Evolutionary conservation across 2,888 invertebrate species (phyloP), one percentile per base, ranked within the genome.

Genomic region (Lapara coniferarum): DNA sequence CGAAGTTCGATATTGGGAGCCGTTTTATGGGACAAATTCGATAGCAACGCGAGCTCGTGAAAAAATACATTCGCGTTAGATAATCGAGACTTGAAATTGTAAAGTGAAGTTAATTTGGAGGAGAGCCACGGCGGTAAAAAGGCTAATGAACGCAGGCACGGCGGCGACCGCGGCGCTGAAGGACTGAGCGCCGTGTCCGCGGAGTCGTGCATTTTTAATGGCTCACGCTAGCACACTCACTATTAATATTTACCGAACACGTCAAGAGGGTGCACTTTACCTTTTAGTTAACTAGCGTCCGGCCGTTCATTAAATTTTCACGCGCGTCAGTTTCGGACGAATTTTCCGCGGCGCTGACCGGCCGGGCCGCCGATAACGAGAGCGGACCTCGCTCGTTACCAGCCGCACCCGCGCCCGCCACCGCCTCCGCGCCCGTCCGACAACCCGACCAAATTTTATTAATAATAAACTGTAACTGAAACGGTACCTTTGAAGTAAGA

Each of bases 301-400:
- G 91, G 92, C 91, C 90, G 93, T 93, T 93, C 93, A 93, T 93
- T 93, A 93, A 93, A 93, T 93, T 93, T 93, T 93, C 93, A 93
- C 93, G 93, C 93, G 93, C 93, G 93, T 93, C 93, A 92, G 93
- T 93, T 93, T 93, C 89, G 92, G 92, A 86, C 90, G 86, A 93
- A 93, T 92, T 93, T 93, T 93, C 93, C 93, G 93, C 93, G 91
- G 92, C 89, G 90, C 87, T 91, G 92, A 88, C 90, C 89, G 92
- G 87, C 85, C 87, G 85, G 87, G 83, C 85, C 81, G 85, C 89
- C 90, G 87, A 86, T 88, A 88, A 88, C 88, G 86, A 88, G 86
- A 79, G 80, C 83, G 84, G 86, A 75, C 86, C 85, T 77, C 82
- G 85, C 89, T 90, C 89, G 91, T 91, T 90, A 91, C 76, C 77